These are phyloP conservation scores for Lates japonicus DNA, from an alignment of 2,797 vertebrate genomes.

Conservation along the genomic window DNA sequence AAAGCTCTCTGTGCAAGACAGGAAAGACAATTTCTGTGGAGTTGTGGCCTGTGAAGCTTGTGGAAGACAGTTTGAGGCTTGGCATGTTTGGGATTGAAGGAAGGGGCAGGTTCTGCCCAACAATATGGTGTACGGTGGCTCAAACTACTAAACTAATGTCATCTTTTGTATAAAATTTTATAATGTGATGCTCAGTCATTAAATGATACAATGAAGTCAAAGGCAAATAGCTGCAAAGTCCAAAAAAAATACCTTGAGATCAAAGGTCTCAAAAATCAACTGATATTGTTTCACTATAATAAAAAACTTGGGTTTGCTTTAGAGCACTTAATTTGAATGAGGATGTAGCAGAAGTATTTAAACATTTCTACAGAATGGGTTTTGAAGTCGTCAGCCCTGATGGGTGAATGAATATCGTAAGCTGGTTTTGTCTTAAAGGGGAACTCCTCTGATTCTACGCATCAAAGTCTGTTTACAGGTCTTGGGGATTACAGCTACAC, in stretches of 20 bases:
- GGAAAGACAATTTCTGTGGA: conserved; percentile 6
- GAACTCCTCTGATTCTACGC: neutral
- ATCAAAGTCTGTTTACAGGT: conserved; percentile 12
- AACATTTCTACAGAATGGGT: conserved; percentile 15
- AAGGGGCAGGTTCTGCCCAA: neutral
- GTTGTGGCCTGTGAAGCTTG: conserved; percentile 15
- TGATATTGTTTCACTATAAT: neutral
- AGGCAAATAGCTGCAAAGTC: conserved; percentile 19
- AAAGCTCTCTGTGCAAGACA: conserved; percentile 10
- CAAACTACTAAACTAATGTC: conserved; percentile 28
- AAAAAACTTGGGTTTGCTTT: neutral
- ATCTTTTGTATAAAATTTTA: conserved; percentile 29
- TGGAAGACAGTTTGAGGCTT: conserved; percentile 25
- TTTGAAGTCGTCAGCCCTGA: conserved; percentile 21
- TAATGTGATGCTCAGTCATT: conserved; percentile 10
- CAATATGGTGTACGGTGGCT: conserved; percentile 22
- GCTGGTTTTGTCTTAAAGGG: conserved; percentile 21
- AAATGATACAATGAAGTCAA: conserved; percentile 36
- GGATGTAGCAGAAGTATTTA: conserved; percentile 30
- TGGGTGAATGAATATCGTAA: neutral
- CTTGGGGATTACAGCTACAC: neutral
- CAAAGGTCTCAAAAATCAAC: neutral
- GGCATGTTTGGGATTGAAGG: conserved; percentile 26
- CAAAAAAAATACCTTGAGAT: conserved; percentile 1
- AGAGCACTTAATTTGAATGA: conserved; percentile 46